A percentile compares a stretch with the other conserved stretches of the same genome.
phyloP scores from a whole-genome alignment of 2,113 vertebrate species.

The Mobula hypostoma region DNA sequence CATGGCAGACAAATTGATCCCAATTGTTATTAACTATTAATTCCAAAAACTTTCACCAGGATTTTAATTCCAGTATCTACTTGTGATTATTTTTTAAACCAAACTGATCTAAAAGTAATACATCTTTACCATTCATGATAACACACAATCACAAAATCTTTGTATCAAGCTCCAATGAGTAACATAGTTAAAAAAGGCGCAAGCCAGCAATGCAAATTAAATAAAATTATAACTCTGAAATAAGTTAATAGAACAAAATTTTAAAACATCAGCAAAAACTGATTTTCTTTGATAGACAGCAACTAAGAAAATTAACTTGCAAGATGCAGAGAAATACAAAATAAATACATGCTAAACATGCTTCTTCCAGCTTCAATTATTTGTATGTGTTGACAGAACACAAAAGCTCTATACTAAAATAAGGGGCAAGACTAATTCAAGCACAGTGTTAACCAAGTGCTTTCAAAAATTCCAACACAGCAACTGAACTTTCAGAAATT shows the following conservation, averaged over 20 bases:
- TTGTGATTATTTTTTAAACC: background rate
- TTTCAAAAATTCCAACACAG: constrained; percentile 21
- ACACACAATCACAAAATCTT: background rate
- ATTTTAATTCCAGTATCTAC: background rate
- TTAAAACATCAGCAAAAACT: background rate
- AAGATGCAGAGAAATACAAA: constrained; percentile 12
- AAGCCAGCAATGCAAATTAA: background rate
- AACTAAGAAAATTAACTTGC: constrained; percentile 26
- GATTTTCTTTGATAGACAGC: constrained; percentile 23
- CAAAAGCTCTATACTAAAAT: background rate
- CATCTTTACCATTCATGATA: constrained; percentile 19
- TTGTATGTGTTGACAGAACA: background rate
- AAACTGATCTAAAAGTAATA: background rate
- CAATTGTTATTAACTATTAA: background rate
- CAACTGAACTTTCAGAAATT: background rate
- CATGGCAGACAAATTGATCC: background rate
- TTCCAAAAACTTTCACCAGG: background rate
- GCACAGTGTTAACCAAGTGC: constrained; percentile 8
- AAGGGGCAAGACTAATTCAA: background rate
- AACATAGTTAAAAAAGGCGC: background rate
- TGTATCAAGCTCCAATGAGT: background rate
- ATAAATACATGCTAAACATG: constrained; percentile 30
- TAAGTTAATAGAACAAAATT: background rate
- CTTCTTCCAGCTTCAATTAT: constrained; percentile 13
- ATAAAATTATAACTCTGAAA: background rate